These are phyloP conservation scores for Ruditapes philippinarum DNA, from an alignment of 1,140 invertebrate species.

Conservation along the genomic window DNA sequence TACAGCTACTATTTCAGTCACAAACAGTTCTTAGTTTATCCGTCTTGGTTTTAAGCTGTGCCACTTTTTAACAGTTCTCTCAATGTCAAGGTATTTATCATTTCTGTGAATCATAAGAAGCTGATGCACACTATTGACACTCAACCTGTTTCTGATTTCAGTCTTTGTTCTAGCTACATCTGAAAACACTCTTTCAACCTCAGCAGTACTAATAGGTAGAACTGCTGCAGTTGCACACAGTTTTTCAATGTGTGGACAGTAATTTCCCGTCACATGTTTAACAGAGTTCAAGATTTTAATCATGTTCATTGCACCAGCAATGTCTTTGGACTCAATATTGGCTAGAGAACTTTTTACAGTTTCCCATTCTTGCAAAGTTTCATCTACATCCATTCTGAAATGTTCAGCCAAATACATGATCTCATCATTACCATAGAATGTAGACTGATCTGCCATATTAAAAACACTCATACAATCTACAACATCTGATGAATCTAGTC, in stretches of 20 bases:
- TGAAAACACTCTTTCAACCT: slow-evolving; percentile 35
- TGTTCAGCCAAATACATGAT: not conserved
- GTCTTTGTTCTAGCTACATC: not conserved
- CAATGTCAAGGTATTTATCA: slow-evolving; percentile 34
- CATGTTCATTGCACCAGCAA: not conserved
- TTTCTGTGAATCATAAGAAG: slow-evolving; percentile 32
- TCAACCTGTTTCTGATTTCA: slow-evolving; percentile 15
- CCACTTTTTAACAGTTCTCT: not conserved
- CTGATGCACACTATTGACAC: not conserved
- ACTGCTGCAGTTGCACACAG: not conserved
- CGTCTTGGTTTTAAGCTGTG: not conserved
- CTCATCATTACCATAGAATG: slow-evolving; percentile 22
- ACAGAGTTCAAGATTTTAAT: not conserved
- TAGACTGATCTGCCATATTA: not conserved
- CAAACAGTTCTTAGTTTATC: no score
- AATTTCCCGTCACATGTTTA: not conserved
- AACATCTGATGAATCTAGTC: not conserved
- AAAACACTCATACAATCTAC: slow-evolving; percentile 10
- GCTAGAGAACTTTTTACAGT: not conserved
- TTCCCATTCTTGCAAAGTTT: slow-evolving; percentile 2
- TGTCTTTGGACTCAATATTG: not conserved
- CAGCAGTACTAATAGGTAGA: slow-evolving; percentile 8
- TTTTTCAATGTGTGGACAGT: not conserved
- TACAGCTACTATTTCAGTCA: no score
- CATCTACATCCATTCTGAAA: not conserved